A percentile compares a stretch with the other conserved stretches of the same genome.
Evolutionary conservation across 1,140 invertebrate species (phyloP).

Genomic region (Augochlora pura): DNA sequence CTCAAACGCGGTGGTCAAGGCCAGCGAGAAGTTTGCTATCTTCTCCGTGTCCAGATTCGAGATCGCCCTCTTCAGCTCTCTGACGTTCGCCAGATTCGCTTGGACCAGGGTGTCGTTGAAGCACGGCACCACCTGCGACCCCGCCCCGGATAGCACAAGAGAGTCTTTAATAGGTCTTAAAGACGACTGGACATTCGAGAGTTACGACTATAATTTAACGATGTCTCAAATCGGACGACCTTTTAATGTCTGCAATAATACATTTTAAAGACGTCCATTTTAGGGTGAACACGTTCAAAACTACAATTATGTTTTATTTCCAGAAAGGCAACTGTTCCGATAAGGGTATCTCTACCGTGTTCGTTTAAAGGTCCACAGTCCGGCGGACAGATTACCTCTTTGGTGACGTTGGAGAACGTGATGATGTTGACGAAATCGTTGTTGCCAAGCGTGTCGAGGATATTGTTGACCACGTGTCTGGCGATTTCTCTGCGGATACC

Average conservation of each 20-base stretch:
- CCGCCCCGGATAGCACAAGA: too few species aligned
- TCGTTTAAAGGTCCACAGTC: too few species aligned
- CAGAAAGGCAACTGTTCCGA: too few species aligned
- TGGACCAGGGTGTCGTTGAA: conserved; percentile 93
- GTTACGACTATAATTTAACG: too few species aligned
- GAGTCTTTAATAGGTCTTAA: too few species aligned
- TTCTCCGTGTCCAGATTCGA: conserved; percentile 89
- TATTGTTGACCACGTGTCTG: conserved; percentile 95
- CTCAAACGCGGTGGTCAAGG: conserved; percentile 94
- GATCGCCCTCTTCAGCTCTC: conserved; percentile 91
- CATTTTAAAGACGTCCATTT: too few species aligned
- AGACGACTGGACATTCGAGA: too few species aligned
- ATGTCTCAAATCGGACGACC: too few species aligned
- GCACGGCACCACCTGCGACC: conserved; percentile 87
- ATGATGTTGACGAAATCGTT: conserved; percentile 99
- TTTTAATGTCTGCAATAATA: too few species aligned
- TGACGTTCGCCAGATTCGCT: conserved; percentile 94
- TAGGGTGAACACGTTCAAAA: too few species aligned
- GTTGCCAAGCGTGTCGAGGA: conserved; percentile 97
- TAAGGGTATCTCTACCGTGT: too few species aligned
- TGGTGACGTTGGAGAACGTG: conserved; percentile 89
- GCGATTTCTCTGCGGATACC: conserved; percentile 96
- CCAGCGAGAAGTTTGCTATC: conserved; percentile 97
- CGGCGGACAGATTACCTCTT: conserved; percentile 76
- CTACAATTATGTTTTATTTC: too few species aligned